A percentile compares a stretch with the other conserved stretches of the same genome.
Conservation (phyloP, 64 coral and sea anemone species). For the Pocillopora verrucosa region DNA sequence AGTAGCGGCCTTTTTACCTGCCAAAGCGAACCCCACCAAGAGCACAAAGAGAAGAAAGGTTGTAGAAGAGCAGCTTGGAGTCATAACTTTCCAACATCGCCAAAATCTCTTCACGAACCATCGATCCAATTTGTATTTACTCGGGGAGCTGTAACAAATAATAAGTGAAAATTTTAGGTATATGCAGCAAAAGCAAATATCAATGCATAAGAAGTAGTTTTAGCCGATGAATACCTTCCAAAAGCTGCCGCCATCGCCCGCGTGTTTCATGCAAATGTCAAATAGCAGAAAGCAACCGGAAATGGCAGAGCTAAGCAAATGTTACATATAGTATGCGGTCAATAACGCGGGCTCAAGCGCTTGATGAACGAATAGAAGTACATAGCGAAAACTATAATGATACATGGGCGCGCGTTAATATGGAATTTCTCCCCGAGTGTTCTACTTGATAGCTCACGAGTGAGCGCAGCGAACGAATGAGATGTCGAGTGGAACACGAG, state of each 20-base stretch:
- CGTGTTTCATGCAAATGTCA: no score
- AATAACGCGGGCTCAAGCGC: no score
- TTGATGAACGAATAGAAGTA: no score
- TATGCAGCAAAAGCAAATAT: background rate
- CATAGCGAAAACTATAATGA: no score
- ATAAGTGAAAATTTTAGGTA: background rate
- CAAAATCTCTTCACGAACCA: conserved; percentile 81
- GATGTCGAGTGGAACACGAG: no score
- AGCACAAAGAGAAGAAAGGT: conserved; percentile 75
- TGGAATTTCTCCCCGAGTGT: no score
- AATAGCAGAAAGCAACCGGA: no score
- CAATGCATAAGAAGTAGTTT: background rate
- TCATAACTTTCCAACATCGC: conserved; percentile 74
- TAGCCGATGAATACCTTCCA: background rate
- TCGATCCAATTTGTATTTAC: conserved; percentile 65
- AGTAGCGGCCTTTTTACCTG: conserved; percentile 6
- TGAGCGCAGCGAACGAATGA: no score
- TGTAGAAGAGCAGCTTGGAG: conserved; percentile 65
- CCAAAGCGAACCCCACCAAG: conserved; percentile 77
- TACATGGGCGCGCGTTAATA: no score
- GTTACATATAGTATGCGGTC: no score
- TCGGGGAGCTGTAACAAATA: background rate
- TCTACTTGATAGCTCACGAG: no score
- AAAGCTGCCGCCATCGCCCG: background rate
- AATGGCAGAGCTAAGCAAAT: no score